These are phyloP conservation scores for Brachypodius melanocephalos DNA, from an alignment of 2,113 vertebrate genomes.

Conservation along the genomic window DNA sequence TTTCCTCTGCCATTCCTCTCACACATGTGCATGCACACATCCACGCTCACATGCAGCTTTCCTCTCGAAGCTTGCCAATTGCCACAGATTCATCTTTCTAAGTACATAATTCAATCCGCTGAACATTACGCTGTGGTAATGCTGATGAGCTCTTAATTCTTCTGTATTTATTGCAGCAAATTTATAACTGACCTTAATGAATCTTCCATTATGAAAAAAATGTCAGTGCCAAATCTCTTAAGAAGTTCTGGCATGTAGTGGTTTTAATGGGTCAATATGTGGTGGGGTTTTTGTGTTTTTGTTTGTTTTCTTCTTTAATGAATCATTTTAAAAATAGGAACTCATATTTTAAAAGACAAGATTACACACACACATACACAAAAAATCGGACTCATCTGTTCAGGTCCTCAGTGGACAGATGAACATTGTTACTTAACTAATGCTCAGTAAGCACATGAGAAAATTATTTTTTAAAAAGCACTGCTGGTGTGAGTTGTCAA, in stretches of 20 bases:
- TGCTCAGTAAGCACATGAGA: neutral
- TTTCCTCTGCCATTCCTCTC: neutral
- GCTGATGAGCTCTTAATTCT: conserved; percentile 74
- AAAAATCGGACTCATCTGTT: neutral
- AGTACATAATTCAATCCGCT: conserved; percentile 66
- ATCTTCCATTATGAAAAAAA: conserved; percentile 66
- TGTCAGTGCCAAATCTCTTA: conserved; percentile 64
- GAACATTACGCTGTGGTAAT: conserved; percentile 45
- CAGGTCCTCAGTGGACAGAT: neutral
- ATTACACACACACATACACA: neutral
- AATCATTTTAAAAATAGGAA: conserved; percentile 24
- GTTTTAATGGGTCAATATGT: conserved; percentile 57
- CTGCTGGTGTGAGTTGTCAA: neutral
- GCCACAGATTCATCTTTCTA: conserved; percentile 61
- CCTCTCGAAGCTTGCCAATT: conserved; percentile 56
- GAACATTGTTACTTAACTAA: neutral
- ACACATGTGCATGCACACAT: neutral
- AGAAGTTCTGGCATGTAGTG: conserved; percentile 42
- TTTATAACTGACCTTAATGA: conserved; percentile 71
- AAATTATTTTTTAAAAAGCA: neutral
- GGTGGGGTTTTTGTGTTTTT: rapidly evolving
- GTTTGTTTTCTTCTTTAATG: neutral
- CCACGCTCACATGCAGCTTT: neutral
- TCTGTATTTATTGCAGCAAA: conserved; percentile 67
- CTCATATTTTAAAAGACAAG: conserved; percentile 29